These are phyloP conservation scores for Staurois parvus DNA, from an alignment of 2,797 vertebrate genomes.

Conservation along the genomic window DNA sequence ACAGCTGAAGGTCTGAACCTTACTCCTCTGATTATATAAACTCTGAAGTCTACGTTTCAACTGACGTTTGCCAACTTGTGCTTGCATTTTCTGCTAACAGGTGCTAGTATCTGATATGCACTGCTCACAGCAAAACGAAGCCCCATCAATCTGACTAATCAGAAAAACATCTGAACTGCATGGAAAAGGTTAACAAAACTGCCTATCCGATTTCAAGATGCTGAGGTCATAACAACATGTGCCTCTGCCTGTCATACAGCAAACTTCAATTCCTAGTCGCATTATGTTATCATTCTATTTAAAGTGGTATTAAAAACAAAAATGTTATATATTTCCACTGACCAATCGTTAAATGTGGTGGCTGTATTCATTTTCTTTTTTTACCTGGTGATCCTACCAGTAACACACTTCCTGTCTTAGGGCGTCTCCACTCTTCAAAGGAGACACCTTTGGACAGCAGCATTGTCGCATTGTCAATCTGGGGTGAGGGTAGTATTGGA, in stretches of 20 bases:
- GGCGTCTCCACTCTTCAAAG: too few species aligned
- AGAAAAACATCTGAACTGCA: conserved; percentile 60
- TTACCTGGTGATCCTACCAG: too few species aligned
- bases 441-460: too few species aligned
- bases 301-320: background rate
- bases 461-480: too few species aligned
- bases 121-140: conserved; percentile 52
- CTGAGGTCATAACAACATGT: conserved; percentile 48
- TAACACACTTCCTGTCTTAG: too few species aligned
- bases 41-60: conserved; percentile 13
- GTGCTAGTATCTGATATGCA: conserved; percentile 58
- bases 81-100: conserved; percentile 56
- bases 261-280: background rate
- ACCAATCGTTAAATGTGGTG: too few species aligned
- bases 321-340: too few species aligned
- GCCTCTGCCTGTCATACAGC: conserved; percentile 38
- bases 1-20: background rate
- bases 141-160: conserved; percentile 59
- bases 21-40: conserved; percentile 14
- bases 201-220: conserved; percentile 44
- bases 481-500: too few species aligned
- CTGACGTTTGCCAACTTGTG: conserved; percentile 45
- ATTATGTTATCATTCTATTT: background rate
- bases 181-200: conserved; percentile 61
- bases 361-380: too few species aligned